These are phyloP conservation scores for Rhineura floridana DNA, from an alignment of 2,113 vertebrate species.

Conservation along the genomic window DNA sequence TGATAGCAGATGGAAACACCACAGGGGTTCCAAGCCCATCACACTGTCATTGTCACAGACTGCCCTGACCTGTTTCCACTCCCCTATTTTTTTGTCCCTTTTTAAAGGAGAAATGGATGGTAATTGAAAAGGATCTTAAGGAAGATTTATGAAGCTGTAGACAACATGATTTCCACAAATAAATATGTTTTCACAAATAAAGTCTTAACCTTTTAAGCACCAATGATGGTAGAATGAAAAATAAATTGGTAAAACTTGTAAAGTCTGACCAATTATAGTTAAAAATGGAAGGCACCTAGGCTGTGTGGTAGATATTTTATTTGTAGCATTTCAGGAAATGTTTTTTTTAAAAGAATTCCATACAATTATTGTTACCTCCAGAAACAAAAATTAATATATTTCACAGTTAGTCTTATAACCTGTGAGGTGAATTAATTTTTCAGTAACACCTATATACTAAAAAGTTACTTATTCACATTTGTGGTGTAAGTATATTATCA, in stretches of 20 bases:
- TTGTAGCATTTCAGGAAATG: conserved; percentile 42
- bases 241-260: conserved; percentile 72
- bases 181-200: conserved; percentile 80
- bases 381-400: background rate
- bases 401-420: background rate
- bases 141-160: conserved; percentile 80
- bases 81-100: conserved; percentile 82
- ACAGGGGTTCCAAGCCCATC: conserved; percentile 84
- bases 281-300: background rate
- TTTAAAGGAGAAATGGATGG: conserved; percentile 87
- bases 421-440: background rate
- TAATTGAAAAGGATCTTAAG: conserved; percentile 91
- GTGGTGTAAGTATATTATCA: conserved; percentile 13
- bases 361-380: conserved; percentile 45
- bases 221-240: conserved; percentile 62
- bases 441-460: background rate
- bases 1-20: conserved; percentile 93
- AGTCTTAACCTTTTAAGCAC: conserved; percentile 83
- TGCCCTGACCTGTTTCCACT: conserved; percentile 87
- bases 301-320: conserved; percentile 38
- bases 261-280: conserved; percentile 53
- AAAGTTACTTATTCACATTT: background rate
- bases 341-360: conserved; percentile 48
- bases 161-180: conserved; percentile 72
- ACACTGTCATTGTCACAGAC: conserved; percentile 86